phyloP scores from a whole-genome alignment of 2,113 vertebrate species.

The Isurus oxyrinchus region DNA sequence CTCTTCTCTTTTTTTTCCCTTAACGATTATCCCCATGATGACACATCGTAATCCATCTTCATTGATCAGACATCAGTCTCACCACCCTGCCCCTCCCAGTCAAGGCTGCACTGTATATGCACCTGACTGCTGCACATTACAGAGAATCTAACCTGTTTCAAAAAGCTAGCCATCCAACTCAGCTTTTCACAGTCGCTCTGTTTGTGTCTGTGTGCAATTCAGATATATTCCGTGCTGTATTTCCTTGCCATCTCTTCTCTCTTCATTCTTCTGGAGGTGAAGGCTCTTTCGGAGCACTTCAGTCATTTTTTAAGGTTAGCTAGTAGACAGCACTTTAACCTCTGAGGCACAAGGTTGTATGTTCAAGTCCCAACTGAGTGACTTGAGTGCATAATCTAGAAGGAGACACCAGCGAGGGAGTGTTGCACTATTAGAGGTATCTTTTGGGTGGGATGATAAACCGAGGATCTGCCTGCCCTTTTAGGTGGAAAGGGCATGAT shows the following conservation, averaged over 20 bases:
- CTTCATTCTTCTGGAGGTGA: background rate
- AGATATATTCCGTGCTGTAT: background rate
- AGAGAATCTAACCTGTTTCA: background rate
- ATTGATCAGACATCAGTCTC: constrained; percentile 35
- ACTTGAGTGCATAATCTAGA: background rate
- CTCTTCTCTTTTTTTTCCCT: constrained; percentile 35
- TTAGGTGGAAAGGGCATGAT: background rate
- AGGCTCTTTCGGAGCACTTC: background rate
- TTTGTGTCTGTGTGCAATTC: background rate
- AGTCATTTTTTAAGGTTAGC: background rate
- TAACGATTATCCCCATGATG: constrained; percentile 46
- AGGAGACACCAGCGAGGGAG: background rate
- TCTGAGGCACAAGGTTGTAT: background rate
- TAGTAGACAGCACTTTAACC: background rate
- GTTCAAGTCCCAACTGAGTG: background rate
- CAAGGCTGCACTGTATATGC: background rate
- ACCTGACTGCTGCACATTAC: background rate
- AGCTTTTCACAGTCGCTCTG: background rate
- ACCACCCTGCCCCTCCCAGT: background rate
- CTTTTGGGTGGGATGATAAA: background rate
- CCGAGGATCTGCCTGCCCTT: background rate
- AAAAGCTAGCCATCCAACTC: background rate
- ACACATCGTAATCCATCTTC: constrained; percentile 43
- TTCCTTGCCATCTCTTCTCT: background rate
- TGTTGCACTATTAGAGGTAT: background rate